Base-by-base conservation (phyloP, 2,888 invertebrate genomes). In the Chloroclysta siterata region DNA sequence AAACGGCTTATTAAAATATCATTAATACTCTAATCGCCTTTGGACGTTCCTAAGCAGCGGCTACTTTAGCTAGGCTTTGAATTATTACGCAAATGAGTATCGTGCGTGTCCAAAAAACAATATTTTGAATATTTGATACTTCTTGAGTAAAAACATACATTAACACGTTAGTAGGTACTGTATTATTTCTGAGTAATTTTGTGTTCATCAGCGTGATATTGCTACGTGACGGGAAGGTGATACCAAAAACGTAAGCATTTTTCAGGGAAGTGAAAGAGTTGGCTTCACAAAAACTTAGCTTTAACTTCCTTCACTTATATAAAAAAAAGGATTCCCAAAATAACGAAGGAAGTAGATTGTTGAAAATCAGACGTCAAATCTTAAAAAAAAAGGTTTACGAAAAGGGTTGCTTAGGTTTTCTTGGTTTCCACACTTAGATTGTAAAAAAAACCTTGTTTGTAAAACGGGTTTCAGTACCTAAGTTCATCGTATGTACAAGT, bases 181-280 rank as follows among this genome's bases (percentile, higher is more conserved):
- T 76, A 77, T 81, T 81, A 77, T 81, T 84, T 81, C 78, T 78
- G 72, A 77, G 80, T 83, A 82, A 84, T 85, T 84, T 79, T 77
- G 76, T 80, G 75, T 78, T 72, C 79, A 79, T 10, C 22, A 44
- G 29, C 46, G 46, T 57, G 15, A 50, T 14, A n/a, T 41, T 33
- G 33, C 14, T 44, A 36, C 47, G 48, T 47, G 28, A 42, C 57
- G 57, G 42, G 42, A 17, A 28, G 41, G 53, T 15, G 15, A 51
- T 8, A 33, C 1, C 33, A 8, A n/a, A n/a, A n/a, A 8, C 7
- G 7, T 33, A 8, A 33, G 3, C 7, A 33, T 7, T 22, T 22
- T 22, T 3, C 22, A 22, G 22, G 22, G 22, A n/a, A n/a, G n/a
- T n/a, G n/a, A n/a, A n/a, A n/a, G n/a, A n/a, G n/a, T n/a, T n/a